phyloP scores from a whole-genome alignment of 1,140 invertebrate genomes.

The Arion vulgaris region DNA sequence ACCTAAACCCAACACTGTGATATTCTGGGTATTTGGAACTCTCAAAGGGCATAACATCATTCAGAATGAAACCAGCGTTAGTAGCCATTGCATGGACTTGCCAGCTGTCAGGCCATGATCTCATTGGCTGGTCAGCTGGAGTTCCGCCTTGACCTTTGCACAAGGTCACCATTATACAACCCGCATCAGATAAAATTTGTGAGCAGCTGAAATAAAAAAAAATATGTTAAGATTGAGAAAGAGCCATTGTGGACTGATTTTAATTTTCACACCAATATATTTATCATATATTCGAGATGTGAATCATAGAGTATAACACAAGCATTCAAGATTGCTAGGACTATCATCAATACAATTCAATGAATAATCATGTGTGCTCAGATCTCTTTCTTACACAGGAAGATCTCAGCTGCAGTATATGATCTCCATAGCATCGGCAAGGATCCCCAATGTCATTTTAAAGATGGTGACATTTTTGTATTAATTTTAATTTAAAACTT shows the following conservation, averaged over 20 bases:
- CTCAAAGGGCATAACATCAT: conserved; percentile 72
- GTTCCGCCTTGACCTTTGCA: conserved; percentile 80
- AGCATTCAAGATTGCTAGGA: no score
- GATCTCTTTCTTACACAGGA: no score
- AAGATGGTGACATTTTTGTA: no score
- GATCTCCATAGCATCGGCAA: no score
- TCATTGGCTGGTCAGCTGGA: conserved; percentile 72
- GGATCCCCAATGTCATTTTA: no score
- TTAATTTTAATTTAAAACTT: no score
- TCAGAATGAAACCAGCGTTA: conserved; percentile 75
- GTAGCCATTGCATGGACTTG: conserved; percentile 78
- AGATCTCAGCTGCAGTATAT: no score
- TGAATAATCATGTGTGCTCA: no score
- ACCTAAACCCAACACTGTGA: conserved; percentile 74
- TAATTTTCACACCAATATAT: no score
- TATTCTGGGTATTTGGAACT: conserved; percentile 67
- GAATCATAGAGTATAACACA: no score
- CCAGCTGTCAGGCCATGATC: conserved; percentile 79
- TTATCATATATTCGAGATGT: no score
- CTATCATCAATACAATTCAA: no score
- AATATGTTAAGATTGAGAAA: neutral
- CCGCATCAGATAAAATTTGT: conserved; percentile 68
- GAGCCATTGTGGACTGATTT: neutral
- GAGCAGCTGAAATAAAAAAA: conserved; percentile 56
- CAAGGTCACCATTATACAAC: conserved; percentile 75